Evolutionary conservation across 2,113 vertebrate species (phyloP), one percentile per base, ranked within the genome.

Genomic region (Epinephelus lanceolatus): DNA sequence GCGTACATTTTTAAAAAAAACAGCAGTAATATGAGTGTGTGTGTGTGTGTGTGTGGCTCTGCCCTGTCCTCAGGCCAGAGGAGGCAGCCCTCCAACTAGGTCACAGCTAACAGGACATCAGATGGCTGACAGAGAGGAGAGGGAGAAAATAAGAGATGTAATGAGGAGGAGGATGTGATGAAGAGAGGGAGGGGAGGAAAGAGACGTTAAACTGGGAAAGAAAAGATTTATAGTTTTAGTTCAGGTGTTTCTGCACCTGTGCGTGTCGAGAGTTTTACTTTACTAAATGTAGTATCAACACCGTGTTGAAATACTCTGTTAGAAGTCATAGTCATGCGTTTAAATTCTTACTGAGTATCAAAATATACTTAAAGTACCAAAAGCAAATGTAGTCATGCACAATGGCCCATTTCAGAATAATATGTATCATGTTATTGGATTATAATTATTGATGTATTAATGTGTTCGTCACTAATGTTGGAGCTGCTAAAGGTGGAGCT

Each of bases 61-160:
- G 33, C 33, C 47, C 42, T 76, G 30, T 80, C 87, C 75, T 70
- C n/a, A 30, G 85, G 90, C 78, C 74, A 74, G 37, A 81, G 73
- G 66, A 76, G 77, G 87, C 83, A 77, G 49, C 76, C 55, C 71
- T 89, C 80, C 86, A 91, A 91, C 71, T 91, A 80, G 90, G 90
- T 88, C 90, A 90, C 15, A n/a, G 70, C 84, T 78, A 77, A 81
- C 80, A 81, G 84, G 68, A 68, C 77, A 70, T 86, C 73, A 76
- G 88, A 80, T 79, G 78, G 68, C 56, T 80, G 86, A 76, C 59
- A 66, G 70, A 76, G n/a, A 49, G 10, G 15, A 73, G 55, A 66
- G 49, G 45, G 37, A 66, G 13, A 55, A 71, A 63, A 63, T 17
- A 47, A 6, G 67, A 73, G 70, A 57, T 27, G 8, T 42, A 78